Evolutionary conservation across 2,113 vertebrate genomes (phyloP), one percentile per base, ranked within the genome.

Genomic region (Plestiodon gilberti): DNA sequence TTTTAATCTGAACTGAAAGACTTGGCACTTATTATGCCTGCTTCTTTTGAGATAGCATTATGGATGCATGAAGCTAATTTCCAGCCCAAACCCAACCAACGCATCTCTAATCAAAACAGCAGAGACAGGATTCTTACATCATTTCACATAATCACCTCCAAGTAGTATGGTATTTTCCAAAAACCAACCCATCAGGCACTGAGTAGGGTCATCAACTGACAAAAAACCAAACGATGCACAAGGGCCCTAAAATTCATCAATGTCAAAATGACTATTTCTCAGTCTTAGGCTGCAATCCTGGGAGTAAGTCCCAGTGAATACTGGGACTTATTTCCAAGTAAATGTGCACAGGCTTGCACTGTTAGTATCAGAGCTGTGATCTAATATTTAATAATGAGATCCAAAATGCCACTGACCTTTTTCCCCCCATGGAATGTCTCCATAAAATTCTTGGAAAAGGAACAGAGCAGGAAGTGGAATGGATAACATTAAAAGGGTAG

Each of bases 401-500:
- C 17, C 65, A 4, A 65, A 70, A 70, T 25, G 17, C 8, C 17
- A 65, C 2, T 64, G 33, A 74, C 40, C 52, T 77, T 67, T 61
- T 5, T 48, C 43, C 17, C 43, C 17, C 30, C 59, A 33, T 69
- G 22, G 57, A 55, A 11, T 30, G 18, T 79, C 18, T 70, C 25
- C 57, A 78, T 7, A 40, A 61, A 6, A 48, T 70, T 30, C 65
- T 61, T 79, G 35, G 22, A 18, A 78, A 78, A 28, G 30, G 28
- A 40, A 17, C 15, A 30, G 35, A 52, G 18, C 11, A 61, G 23
- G 14, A 88, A 76, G 43, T 20, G 59, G 76, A 88, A 25, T 67
- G 43, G 43, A 48, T 48, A 48, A 48, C 43, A 8, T 48, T 84
- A 77, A 67, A 67, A 93, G 83, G 80, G 82, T 18, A 18, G 62